Base-by-base conservation (phyloP, 1,140 invertebrate species). In the Halotydeus destructor region DNA sequence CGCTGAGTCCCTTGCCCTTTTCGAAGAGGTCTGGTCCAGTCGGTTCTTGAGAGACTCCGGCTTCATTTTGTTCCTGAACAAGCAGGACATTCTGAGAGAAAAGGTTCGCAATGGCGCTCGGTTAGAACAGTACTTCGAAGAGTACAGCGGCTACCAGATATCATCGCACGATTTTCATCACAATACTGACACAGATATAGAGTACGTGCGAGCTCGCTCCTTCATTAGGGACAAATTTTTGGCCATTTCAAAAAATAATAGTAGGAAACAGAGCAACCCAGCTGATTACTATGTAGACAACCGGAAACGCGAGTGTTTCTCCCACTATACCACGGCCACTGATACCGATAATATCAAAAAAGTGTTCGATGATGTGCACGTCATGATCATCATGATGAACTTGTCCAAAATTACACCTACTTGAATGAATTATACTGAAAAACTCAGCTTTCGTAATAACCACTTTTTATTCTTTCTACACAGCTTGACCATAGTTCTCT, bases 1-100 rank as follows among this genome's bases (percentile, higher is more conserved):
- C 5, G 55, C 69, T 48, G 78, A 82, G 58, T 66, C 76, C 0
- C 58, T 80, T 1, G 63, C 66, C 26, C 60, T 80, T 4, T 81
- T 81, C 50, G 63, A 72, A 44, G 72, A 76, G 48, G 75, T 80
- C 11, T 80, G 76, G 74, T 69, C 69, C 44, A 79, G 74, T 62
- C 71, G 71, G 72, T 81, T 76, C 54, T 61, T 82, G 2, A 57
- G 69, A 36, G 66, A 75, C 43, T 69, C 75, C 8, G 77, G 76
- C 3, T 60, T 80, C 12, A 77, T 83, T 33, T 65, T 81, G 0
- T 82, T 82, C 57, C 60, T 82, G 9, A 82, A 82, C 59, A 82
- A 82, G 55, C 77, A 78, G 55, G 79, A 83, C 57, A 61, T 78
- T 3, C 59, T 83, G 27, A 63, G 72, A 50, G 64, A 68, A 14